phyloP scores from a whole-genome alignment of 2,888 invertebrate genomes.

The Drosophila mayaguana region DNA sequence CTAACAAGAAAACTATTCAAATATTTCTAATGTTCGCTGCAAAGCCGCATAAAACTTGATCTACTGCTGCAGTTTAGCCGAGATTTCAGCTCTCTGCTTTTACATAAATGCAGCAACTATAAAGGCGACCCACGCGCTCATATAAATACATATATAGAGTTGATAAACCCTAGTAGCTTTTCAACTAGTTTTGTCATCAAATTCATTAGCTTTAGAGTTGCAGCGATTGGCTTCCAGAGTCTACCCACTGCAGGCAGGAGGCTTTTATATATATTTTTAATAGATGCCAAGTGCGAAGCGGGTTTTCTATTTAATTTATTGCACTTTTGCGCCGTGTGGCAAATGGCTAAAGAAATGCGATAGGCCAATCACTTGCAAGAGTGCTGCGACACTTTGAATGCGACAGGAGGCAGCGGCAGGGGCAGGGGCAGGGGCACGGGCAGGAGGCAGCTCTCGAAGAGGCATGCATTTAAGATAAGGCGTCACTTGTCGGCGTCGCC shows the following conservation, averaged over 20 bases:
- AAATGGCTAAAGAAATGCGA: conserved; percentile 76
- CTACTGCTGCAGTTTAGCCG: neutral
- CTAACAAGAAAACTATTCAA: neutral
- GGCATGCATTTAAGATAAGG: conserved; percentile 80
- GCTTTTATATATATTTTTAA: conserved; percentile 8
- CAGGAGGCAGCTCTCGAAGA: conserved; percentile 34
- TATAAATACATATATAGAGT: conserved; percentile 3
- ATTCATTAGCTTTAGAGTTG: conserved; percentile 63
- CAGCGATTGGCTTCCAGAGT: conserved; percentile 23
- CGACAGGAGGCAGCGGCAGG: neutral
- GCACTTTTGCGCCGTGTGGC: conserved; percentile 68
- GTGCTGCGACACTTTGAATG: conserved; percentile 65
- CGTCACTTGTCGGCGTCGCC: conserved; percentile 65
- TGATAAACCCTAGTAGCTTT: conserved; percentile 59
- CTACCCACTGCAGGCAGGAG: conserved; percentile 11
- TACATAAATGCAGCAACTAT: conserved; percentile 23
- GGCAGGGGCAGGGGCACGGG: neutral
- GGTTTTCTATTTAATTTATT: conserved; percentile 62
- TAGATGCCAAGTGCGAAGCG: conserved; percentile 21
- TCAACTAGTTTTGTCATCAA: conserved; percentile 78
- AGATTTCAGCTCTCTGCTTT: neutral
- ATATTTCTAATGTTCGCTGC: neutral
- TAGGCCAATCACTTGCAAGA: conserved; percentile 72
- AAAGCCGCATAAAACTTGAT: conserved; percentile 10
- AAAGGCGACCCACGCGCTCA: conserved; percentile 46